These are phyloP conservation scores for Sorex fumeus DNA, from an alignment of 2,113 vertebrate genomes.

Conservation along the genomic window DNA sequence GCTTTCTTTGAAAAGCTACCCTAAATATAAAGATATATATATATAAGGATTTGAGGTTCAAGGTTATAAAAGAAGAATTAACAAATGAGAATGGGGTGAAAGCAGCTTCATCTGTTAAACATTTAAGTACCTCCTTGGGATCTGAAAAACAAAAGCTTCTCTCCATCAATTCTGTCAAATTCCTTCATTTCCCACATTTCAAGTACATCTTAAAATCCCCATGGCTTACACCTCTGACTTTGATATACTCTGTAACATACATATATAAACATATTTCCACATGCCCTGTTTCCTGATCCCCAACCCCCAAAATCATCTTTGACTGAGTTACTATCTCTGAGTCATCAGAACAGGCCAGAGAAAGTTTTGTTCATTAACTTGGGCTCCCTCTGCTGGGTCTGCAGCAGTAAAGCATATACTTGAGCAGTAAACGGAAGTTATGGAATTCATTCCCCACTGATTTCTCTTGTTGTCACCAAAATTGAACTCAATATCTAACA, in stretches of 20 bases:
- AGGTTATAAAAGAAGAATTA: conserved; percentile 49
- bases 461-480: conserved; percentile 47
- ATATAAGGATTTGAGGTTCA: conserved; percentile 25
- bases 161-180: neutral
- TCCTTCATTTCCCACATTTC: conserved; percentile 60
- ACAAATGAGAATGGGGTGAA: conserved; percentile 15
- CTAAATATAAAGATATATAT: conserved; percentile 58
- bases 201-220: conserved; percentile 66
- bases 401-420: conserved; percentile 37
- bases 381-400: conserved; percentile 83
- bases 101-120: conserved; percentile 45
- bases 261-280: too few species aligned
- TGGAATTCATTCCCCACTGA: neutral
- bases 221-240: neutral
- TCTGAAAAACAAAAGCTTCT: conserved; percentile 63
- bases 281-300: too few species aligned
- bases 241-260: neutral
- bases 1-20: conserved; percentile 23
- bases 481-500: conserved; percentile 13
- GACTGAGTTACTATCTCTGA: neutral
- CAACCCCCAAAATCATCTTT: neutral
- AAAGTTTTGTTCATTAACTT: conserved; percentile 66
- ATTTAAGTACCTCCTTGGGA: conserved; percentile 66
- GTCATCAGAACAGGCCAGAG: conserved; percentile 20
- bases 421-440: neutral